Evolutionary conservation across 2,113 vertebrate genomes (phyloP).

Genomic region (Vulpes lagopus): DNA sequence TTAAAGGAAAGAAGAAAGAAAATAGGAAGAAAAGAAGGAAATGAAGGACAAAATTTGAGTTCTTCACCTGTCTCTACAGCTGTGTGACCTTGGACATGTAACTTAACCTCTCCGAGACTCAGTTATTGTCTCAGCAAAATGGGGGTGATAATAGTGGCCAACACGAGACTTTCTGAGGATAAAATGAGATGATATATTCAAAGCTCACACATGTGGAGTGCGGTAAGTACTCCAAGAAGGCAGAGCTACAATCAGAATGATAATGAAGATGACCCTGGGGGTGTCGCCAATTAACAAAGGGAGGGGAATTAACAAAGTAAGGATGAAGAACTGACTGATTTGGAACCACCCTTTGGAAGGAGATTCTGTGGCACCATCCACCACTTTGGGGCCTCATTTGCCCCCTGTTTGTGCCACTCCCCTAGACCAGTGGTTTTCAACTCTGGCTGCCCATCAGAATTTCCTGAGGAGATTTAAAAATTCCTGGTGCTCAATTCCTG

Average conservation of each 20-base stretch:
- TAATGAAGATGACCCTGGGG: rapidly evolving
- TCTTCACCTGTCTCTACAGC: not conserved
- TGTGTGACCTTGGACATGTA: not conserved
- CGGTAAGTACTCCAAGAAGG: not conserved
- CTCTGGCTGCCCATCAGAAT: not conserved
- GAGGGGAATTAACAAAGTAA: not conserved
- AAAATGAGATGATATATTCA: not conserved
- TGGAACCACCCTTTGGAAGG: not conserved
- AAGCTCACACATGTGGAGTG: not conserved
- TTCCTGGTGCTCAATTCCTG: not conserved
- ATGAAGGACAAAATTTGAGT: not conserved
- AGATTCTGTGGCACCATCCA: not conserved
- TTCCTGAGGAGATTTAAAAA: not conserved
- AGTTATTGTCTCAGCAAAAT: not conserved
- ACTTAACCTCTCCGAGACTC: not conserved
- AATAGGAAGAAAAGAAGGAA: not conserved
- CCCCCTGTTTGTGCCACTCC: not conserved
- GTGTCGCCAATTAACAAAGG: not conserved
- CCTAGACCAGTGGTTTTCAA: not conserved
- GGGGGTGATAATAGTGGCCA: not conserved
- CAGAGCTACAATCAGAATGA: not conserved
- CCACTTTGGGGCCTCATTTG: not conserved
- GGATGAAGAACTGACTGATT: not conserved
- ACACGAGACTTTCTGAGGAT: not conserved
- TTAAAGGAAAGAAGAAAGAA: not conserved